Percentiles rank a stretch among this genome's conserved stretches.
Evolutionary conservation across 2,888 invertebrate species (phyloP).

Genomic region (Alentia gelatinosa): DNA sequence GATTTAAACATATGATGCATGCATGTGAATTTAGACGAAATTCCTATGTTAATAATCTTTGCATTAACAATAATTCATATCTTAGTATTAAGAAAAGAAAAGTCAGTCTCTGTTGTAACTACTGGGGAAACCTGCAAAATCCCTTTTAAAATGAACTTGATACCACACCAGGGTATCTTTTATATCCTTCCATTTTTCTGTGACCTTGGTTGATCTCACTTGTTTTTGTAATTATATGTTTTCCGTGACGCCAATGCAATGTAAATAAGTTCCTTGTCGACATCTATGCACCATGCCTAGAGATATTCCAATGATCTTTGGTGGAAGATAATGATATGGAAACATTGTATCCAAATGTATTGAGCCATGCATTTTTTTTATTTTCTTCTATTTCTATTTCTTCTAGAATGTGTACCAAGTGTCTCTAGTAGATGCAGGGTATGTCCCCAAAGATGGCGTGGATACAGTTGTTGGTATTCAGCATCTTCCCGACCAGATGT

Average conservation of each 20-base stretch:
- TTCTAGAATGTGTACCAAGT: not conserved
- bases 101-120: not conserved
- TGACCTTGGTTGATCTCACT: too few species aligned
- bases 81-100: not conserved
- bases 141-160: not conserved
- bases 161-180: too few species aligned
- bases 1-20: too few species aligned
- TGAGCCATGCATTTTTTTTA: not conserved
- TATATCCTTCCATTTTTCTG: too few species aligned
- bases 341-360: not conserved
- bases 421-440: constrained; percentile 63
- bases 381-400: not conserved
- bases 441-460: constrained; percentile 61
- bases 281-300: not conserved
- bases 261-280: not conserved
- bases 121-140: not conserved
- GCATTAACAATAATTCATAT: not conserved
- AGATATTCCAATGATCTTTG: not conserved
- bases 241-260: not conserved
- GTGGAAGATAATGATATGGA: not conserved
- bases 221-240: not conserved
- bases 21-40: not conserved
- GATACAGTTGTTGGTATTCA: constrained; percentile 70
- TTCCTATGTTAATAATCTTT: not conserved
- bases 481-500: constrained; percentile 75